These are phyloP conservation scores for Netelia virgata DNA, from an alignment of 2,888 invertebrate genomes.

Conservation along the genomic window DNA sequence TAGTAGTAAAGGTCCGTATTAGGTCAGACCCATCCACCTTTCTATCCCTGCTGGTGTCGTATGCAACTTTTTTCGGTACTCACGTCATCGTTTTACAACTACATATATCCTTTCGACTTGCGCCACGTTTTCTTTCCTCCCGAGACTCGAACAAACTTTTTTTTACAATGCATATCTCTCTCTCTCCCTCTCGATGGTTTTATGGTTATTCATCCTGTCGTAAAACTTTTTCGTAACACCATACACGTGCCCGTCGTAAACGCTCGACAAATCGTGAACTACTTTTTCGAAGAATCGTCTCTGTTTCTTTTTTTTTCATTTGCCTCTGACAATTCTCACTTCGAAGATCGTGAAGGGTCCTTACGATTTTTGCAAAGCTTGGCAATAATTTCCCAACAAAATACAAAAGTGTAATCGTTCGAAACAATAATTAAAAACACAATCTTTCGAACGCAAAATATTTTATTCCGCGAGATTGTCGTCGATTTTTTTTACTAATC, in stretches of 20 bases:
- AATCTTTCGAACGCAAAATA: too few species aligned
- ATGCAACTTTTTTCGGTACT: not conserved
- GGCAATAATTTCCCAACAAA: too few species aligned
- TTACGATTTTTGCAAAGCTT: too few species aligned
- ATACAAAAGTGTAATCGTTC: too few species aligned
- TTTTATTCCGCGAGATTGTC: too few species aligned
- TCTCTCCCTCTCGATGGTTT: not conserved
- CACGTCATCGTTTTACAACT: conserved; percentile 17
- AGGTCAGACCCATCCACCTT: conserved; percentile 27
- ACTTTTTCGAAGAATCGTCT: not conserved
- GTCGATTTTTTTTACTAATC: too few species aligned
- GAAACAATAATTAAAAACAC: too few species aligned
- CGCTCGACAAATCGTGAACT: conserved; percentile 21
- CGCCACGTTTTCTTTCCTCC: not conserved
- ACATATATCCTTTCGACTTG: conserved; percentile 11
- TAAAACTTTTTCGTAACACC: conserved; percentile 10
- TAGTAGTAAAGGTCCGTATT: conserved; percentile 32
- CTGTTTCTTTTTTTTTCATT: too few species aligned
- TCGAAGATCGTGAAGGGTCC: too few species aligned
- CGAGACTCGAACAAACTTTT: conserved; percentile 4
- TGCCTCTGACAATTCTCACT: too few species aligned
- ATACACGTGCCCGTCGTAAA: not conserved
- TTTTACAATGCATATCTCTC: conserved; percentile 21
- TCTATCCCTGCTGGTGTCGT: not conserved
- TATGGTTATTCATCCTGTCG: conserved; percentile 9